phyloP scores from a whole-genome alignment of 1,140 invertebrate species.

The Sinella curviseta region DNA sequence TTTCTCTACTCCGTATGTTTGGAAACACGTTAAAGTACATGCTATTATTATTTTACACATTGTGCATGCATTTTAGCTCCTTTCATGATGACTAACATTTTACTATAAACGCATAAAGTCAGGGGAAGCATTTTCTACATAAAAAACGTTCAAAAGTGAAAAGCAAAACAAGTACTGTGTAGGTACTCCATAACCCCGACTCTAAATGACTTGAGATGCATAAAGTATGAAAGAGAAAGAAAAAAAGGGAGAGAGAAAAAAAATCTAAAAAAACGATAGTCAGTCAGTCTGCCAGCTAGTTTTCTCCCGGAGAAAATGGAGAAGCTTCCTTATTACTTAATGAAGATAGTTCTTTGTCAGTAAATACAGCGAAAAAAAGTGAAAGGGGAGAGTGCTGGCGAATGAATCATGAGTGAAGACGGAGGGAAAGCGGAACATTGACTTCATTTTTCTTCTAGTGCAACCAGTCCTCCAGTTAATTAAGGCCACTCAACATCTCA shows the following conservation, averaged over 20 bases:
- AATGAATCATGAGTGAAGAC: background rate
- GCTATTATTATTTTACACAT: no score
- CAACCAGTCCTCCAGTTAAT: background rate
- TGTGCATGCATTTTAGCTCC: no score
- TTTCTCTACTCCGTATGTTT: background rate
- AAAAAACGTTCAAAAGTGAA: no score
- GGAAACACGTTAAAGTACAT: background rate
- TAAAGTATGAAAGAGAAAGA: no score
- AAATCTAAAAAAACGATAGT: no score
- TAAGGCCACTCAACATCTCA: background rate
- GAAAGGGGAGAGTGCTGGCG: background rate
- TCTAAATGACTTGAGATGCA: no score
- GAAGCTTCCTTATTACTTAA: background rate
- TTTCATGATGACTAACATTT: no score
- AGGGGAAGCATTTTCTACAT: no score
- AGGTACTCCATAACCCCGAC: no score
- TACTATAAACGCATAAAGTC: no score
- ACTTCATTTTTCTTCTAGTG: constrained; percentile 10
- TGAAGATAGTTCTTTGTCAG: constrained; percentile 10
- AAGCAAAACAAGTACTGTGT: no score
- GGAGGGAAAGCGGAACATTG: background rate
- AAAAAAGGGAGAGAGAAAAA: background rate
- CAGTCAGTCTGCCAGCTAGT: background rate
- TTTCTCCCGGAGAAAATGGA: background rate
- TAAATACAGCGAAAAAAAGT: background rate